These are phyloP conservation scores for Lasioglossum marginatum DNA, from an alignment of 2,888 invertebrate genomes.

Conservation along the genomic window DNA sequence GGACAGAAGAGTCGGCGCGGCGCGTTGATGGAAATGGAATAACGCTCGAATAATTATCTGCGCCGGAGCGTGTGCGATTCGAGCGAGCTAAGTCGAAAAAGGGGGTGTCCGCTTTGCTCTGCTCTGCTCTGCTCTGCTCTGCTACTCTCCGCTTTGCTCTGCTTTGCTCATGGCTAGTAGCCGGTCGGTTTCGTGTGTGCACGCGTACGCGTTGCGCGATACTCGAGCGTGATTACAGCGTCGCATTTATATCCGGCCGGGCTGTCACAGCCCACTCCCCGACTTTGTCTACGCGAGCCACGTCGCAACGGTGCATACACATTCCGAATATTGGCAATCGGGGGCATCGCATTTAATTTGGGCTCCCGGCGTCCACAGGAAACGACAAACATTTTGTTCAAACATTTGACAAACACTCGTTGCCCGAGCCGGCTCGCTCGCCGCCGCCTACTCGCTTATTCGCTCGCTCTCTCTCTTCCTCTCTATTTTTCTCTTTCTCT, in stretches of 20 bases:
- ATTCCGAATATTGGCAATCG: conserved; percentile 75
- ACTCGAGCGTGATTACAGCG: conserved; percentile 45
- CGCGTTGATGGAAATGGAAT: conserved; percentile 29
- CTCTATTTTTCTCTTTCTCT: not conserved
- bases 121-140: not conserved
- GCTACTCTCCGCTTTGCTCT: not conserved
- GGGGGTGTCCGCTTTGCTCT: not conserved
- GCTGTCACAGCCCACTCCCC: conserved; percentile 47
- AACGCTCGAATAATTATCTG: conserved; percentile 27
- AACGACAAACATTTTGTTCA: conserved; percentile 82
- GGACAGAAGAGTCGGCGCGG: conserved; percentile 4
- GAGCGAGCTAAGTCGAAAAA: conserved; percentile 23
- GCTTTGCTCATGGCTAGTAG: not conserved
- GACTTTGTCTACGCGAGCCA: conserved; percentile 57
- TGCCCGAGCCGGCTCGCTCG: conserved; percentile 35
- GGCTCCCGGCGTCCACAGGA: conserved; percentile 72
- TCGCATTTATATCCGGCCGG: conserved; percentile 53
- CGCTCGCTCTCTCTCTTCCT: not conserved
- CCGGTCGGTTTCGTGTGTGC: not conserved
- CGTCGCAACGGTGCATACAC: conserved; percentile 55
- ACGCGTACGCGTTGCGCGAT: conserved; percentile 23
- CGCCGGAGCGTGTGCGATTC: not conserved
- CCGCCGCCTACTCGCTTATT: not conserved
- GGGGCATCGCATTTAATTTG: conserved; percentile 81
- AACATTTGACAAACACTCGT: conserved; percentile 84